A percentile compares a stretch with the other conserved stretches of the same genome.
phyloP scores from a whole-genome alignment of 1,140 invertebrate species.

The Gryon sp. region DNA sequence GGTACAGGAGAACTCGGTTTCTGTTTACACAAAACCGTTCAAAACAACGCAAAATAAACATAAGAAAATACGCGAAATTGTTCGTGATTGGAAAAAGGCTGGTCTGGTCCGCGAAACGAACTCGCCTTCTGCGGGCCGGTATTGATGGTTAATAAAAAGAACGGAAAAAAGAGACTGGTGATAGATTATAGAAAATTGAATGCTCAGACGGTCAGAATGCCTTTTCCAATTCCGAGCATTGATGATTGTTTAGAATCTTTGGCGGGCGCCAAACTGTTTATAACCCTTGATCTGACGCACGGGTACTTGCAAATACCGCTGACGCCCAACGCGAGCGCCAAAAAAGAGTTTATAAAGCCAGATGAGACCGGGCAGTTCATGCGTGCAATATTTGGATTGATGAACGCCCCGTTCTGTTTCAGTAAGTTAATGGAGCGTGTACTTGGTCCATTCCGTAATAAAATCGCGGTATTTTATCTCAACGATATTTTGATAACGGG shows the following conservation, averaged over 20 bases:
- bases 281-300: neutral
- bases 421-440: conserved; percentile 1
- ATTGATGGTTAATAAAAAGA: too few species aligned
- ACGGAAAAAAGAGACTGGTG: too few species aligned
- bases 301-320: too few species aligned
- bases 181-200: neutral
- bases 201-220: neutral
- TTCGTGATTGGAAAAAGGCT: too few species aligned
- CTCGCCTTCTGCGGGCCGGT: too few species aligned
- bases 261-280: neutral
- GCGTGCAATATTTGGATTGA: neutral
- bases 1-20: too few species aligned
- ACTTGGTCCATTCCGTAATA: neutral
- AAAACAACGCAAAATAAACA: too few species aligned
- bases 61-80: too few species aligned
- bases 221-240: neutral
- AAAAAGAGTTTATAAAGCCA: neutral
- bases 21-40: too few species aligned
- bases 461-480: conserved; percentile 20
- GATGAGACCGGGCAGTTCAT: neutral
- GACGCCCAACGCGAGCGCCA: neutral
- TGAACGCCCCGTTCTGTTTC: conserved; percentile 11
- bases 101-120: too few species aligned
- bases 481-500: conserved; percentile 64
- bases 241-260: conserved; percentile 8